Evolutionary conservation across 1,140 invertebrate species (phyloP).

Genomic region (Drosophila ohnishii): DNA sequence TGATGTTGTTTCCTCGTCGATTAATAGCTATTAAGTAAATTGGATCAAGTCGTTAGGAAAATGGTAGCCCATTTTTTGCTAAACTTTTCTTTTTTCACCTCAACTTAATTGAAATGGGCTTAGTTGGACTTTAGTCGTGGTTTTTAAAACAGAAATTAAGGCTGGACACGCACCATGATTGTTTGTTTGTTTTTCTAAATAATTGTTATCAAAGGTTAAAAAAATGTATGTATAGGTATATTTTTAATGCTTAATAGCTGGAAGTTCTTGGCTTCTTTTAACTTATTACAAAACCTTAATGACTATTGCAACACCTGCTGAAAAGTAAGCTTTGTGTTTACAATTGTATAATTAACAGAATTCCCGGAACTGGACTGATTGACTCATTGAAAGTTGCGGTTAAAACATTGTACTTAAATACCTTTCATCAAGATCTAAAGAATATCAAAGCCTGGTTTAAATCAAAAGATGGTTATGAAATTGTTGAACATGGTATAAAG

Average conservation of each 20-base stretch:
- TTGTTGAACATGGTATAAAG: not conserved
- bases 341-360: not conserved
- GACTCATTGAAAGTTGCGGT: conserved; percentile 1
- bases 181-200: not conserved
- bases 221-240: too few relatives aligned
- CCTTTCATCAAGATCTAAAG: not conserved
- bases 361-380: not conserved
- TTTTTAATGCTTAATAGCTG: not conserved
- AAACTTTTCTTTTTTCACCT: conserved; percentile 11
- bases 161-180: conserved; percentile 5
- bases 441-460: not conserved
- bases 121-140: conserved; percentile 5
- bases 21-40: conserved; percentile 64
- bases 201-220: conserved; percentile 11
- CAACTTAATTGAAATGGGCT: not conserved
- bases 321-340: too few relatives aligned
- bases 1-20: conserved; percentile 54
- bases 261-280: not conserved
- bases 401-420: too few relatives aligned
- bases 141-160: not conserved
- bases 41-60: conserved; percentile 24
- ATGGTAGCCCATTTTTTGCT: conserved; percentile 7
- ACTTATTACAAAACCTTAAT: not conserved
- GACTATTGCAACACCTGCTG: not conserved
- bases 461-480: not conserved